Base-by-base conservation (phyloP, 1,140 invertebrate genomes). In the Neodiprion lecontei region DNA sequence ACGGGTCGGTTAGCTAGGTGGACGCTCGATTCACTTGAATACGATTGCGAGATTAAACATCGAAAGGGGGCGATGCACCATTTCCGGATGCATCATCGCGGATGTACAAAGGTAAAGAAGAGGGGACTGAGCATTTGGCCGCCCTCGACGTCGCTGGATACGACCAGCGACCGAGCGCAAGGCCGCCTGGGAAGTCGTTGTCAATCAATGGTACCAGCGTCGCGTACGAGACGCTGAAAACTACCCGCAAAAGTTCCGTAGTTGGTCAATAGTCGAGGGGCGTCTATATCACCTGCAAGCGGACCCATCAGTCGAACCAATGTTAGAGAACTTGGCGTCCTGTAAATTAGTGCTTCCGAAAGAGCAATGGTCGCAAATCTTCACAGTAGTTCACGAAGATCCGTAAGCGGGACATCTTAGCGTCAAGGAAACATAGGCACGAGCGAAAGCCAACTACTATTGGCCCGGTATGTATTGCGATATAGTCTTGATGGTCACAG, bases 361-460 rank as follows among this genome's bases (percentile, higher is more conserved):
- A 48, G 12, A 21, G 7, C 48, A 75, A 23, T 10, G 75, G 48
- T 65, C 68, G 1, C 67, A 68, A 14, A 74, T 83, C 1, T 71
- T 81, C 40, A 9, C 67, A 0, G 80, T 80, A 21, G 80, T 72
- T 71, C 79, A 80, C 61, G 78, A 85, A 28, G 80, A 78, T 7
- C 80, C 80, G 0, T 73, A 47, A 5, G 77, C 80, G 23, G 86
- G 83, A 1, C 75, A 81, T 78, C 72, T 84, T 78, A 85, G 83
- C 28, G 71, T 77, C 4, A 77, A 81, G 68, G 47, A 74, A 14
- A 81, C 75, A 69, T 8, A 83, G 70, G 17, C 72, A 7, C 68
- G 78, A 0, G 80, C 83, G 12, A 66, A 74, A 1, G 67, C 68
- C 48, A 40, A 75, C 14, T 86, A 82, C 74, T 85, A 77, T 71